Percentiles rank a stretch among this genome's conserved stretches.
phyloP scores from a whole-genome alignment of 2,888 invertebrate species.

The Desoria tigrina region DNA sequence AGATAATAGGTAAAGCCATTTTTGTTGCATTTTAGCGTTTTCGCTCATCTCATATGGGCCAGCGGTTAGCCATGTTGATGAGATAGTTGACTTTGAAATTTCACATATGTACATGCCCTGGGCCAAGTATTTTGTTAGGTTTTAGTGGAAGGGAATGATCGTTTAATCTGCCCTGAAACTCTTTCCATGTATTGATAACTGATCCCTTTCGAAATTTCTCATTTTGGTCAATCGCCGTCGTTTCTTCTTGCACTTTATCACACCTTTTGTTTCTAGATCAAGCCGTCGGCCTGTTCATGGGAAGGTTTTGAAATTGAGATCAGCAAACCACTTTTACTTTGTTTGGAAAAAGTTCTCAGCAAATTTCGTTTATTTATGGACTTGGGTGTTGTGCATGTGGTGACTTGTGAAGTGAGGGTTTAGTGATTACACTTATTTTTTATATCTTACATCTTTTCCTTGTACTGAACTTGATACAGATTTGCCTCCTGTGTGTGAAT shows the following conservation, averaged over 20 bases:
- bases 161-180: background rate
- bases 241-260: slow-evolving; percentile 1
- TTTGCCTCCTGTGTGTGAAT: too few relatives aligned
- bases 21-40: too few relatives aligned
- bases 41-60: too few relatives aligned
- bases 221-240: slow-evolving; percentile 7
- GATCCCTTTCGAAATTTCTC: slow-evolving; percentile 9
- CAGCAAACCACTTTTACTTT: slow-evolving; percentile 13
- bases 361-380: slow-evolving; percentile 4
- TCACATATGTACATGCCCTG: too few relatives aligned
- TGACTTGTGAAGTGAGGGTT: too few relatives aligned
- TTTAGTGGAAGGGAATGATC: background rate
- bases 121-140: background rate
- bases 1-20: too few relatives aligned
- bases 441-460: too few relatives aligned
- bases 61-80: too few relatives aligned
- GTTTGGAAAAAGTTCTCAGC: background rate
- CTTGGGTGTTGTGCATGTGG: background rate
- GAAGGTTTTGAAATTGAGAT: slow-evolving; percentile 11
- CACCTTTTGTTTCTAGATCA: slow-evolving; percentile 18
- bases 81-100: too few relatives aligned
- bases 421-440: too few relatives aligned
- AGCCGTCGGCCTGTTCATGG: slow-evolving; percentile 1
- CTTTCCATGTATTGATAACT: background rate
- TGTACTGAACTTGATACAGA: too few relatives aligned